Evolutionary conservation across 2,888 invertebrate species (phyloP), one percentile per base, ranked within the genome.

Genomic region (Drosophila paracracens): DNA sequence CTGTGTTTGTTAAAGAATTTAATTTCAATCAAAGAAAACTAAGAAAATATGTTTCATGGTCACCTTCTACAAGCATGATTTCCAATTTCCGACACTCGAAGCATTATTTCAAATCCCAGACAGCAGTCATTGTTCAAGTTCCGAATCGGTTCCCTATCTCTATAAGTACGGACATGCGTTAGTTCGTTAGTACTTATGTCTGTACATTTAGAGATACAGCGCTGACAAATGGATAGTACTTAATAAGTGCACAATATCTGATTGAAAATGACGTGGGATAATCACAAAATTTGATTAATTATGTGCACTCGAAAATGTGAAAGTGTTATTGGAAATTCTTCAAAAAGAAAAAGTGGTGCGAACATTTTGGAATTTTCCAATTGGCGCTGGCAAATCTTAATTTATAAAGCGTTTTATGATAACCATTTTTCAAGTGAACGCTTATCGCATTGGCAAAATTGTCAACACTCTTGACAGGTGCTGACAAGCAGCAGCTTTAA

Each of bases 391-490:
- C 53, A 51, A 57, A 65, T 63, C 69, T 74, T 72, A 82, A 76
- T 82, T 84, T 79, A 64, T 71, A 66, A 50, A 70, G 64, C 63
- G 53, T 64, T 59, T 48, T 33, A 31, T 59, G 64, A 74, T 58
- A 79, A 72, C 76, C 61, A 79, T 72, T 70, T 82, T 85, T 88
- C 59, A 84, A 76, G 65, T 63, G 58, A 69, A 46, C 72, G 74
- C 74, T 88, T 89, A 84, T 84, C 88, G 79, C 60, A 58, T 36
- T 79, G 89, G 79, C 89, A 85, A 65, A 46, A 70, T 61, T 89
- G 83, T 74, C 89, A 81, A 38, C 56, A 51, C 53, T 27, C 70
- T 59, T 88, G 85, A 88, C 88, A 74, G 65, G 68, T 27, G 35
- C 43, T 27, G 84, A 70, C 81, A 77, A 76, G 70, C 76, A 67